Evolutionary conservation across 2,113 vertebrate genomes (phyloP).

Genomic region (Corapipo altera): DNA sequence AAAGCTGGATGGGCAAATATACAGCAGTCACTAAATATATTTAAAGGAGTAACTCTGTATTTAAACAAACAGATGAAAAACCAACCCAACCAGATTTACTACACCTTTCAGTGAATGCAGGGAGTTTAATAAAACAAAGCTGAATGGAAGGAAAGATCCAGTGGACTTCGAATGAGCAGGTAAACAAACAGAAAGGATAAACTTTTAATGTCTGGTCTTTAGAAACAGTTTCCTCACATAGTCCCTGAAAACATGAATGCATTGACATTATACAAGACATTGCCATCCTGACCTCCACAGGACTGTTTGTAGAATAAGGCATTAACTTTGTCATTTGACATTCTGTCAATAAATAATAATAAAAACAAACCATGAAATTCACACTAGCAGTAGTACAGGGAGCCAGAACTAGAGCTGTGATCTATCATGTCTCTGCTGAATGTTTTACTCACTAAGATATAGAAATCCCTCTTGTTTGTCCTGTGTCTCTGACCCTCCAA

Average conservation of each 20-base stretch:
- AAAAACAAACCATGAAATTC: neutral
- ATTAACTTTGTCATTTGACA: neutral
- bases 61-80: neutral
- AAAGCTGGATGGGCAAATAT: neutral
- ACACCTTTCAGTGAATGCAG: neutral
- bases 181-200: neutral
- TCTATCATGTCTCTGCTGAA: neutral
- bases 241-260: neutral
- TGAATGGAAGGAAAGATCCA: neutral
- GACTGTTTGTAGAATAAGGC: neutral
- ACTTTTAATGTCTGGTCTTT: neutral
- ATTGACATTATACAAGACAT: neutral
- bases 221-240: neutral
- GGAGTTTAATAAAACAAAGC: neutral
- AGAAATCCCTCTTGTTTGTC: neutral
- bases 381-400: neutral
- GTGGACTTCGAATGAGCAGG: neutral
- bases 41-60: neutral
- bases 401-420: neutral
- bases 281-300: neutral
- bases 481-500: neutral
- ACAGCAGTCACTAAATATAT: neutral
- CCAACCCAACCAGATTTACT: neutral
- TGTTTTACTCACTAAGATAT: neutral
- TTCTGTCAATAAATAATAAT: neutral